Evolutionary conservation across 2,797 vertebrate species (phyloP).

Genomic region (Botia almorhae): DNA sequence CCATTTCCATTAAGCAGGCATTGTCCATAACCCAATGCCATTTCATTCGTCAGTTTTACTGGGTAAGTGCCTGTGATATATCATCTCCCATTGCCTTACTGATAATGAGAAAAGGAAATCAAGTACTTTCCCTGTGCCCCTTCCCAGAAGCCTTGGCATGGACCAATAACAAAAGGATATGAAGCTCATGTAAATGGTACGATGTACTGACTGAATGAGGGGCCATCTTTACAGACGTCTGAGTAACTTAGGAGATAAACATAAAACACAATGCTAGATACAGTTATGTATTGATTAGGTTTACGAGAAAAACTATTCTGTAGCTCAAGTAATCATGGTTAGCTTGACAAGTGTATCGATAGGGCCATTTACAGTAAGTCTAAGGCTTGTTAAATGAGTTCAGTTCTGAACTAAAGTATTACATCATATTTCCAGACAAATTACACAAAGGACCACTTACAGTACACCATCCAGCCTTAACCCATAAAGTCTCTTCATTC

Average conservation of each 20-base stretch:
- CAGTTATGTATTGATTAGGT: constrained; percentile 42
- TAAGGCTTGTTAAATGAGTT: constrained; percentile 37
- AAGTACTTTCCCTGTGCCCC: constrained; percentile 52
- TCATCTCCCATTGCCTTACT: constrained; percentile 56
- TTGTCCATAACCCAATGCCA: constrained; percentile 60
- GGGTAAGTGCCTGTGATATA: constrained; percentile 59
- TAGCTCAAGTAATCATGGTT: constrained; percentile 44
- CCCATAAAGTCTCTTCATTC: background rate
- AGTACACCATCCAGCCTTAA: constrained; percentile 12
- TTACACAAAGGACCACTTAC: constrained; percentile 17
- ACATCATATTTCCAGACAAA: constrained; percentile 7
- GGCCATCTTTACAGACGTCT: constrained; percentile 36
- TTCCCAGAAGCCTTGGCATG: constrained; percentile 55
- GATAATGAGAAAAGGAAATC: constrained; percentile 58
- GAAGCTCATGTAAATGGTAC: constrained; percentile 16
- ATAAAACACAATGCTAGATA: constrained; percentile 22
- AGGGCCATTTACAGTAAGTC: constrained; percentile 5
- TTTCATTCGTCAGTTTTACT: constrained; percentile 60
- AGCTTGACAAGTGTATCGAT: constrained; percentile 32
- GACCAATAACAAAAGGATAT: constrained; percentile 45
- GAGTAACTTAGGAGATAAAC: constrained; percentile 24
- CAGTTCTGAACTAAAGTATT: constrained; percentile 4
- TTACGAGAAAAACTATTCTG: constrained; percentile 41
- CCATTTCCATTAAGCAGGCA: constrained; percentile 59
- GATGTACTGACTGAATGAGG: constrained; percentile 22